These are phyloP conservation scores for Pedicia rivosa DNA, from an alignment of 2,888 invertebrate genomes.

Conservation along the genomic window DNA sequence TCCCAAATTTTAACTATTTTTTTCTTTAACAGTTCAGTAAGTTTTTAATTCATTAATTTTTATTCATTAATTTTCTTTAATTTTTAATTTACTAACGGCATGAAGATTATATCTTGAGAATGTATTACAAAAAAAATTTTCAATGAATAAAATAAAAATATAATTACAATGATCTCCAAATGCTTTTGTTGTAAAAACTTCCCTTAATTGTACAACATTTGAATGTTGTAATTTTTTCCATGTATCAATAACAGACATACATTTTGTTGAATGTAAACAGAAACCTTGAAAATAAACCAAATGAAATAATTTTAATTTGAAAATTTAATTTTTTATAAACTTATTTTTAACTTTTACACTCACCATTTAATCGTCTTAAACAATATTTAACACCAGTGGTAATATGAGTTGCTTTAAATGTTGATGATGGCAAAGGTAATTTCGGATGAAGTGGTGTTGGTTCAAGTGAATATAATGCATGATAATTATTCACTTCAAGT, in stretches of 20 bases:
- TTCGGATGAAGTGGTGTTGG: constrained; percentile 42
- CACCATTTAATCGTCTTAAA: constrained; percentile 75
- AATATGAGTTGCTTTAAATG: constrained; percentile 81
- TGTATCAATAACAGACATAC: constrained; percentile 70
- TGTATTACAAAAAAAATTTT: neutral
- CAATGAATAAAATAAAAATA: too few species aligned
- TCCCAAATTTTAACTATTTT: too few species aligned
- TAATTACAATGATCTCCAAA: constrained; percentile 90
- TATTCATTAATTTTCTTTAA: too few species aligned
- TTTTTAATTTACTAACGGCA: too few species aligned
- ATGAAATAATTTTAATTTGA: neutral
- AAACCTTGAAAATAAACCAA: constrained; percentile 40
- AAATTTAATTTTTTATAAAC: neutral
- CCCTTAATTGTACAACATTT: constrained; percentile 82
- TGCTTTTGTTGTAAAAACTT: constrained; percentile 87
- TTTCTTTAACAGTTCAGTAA: too few species aligned
- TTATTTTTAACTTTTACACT: constrained; percentile 15
- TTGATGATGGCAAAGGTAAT: constrained; percentile 60
- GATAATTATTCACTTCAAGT: constrained; percentile 77
- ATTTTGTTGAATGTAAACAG: constrained; percentile 68
- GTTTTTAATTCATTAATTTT: too few species aligned
- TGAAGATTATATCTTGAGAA: too few species aligned
- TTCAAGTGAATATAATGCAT: constrained; percentile 76
- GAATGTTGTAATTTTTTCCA: constrained; percentile 95
- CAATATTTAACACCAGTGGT: constrained; percentile 75